phyloP scores from a whole-genome alignment of 2,113 vertebrate genomes.

The Saccopteryx leptura region DNA sequence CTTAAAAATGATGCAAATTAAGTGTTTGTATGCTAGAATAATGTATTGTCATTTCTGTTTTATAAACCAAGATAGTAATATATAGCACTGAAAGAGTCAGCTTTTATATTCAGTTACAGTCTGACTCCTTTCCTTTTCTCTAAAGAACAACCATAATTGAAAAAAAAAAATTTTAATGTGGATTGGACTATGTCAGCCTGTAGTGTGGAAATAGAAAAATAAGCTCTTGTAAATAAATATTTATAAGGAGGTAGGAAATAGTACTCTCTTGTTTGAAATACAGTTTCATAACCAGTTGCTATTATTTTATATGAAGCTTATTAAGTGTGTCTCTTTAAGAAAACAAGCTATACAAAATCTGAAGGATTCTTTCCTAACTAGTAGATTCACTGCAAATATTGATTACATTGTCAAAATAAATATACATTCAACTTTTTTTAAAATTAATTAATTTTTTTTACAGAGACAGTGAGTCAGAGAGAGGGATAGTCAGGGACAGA shows the following conservation, averaged over 20 bases:
- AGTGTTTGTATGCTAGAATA: conserved; percentile 54
- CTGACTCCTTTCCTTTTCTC: conserved; percentile 24
- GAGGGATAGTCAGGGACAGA: too few relatives aligned
- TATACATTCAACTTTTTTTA: conserved; percentile 23
- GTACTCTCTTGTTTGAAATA: conserved; percentile 44
- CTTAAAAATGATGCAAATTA: conserved; percentile 67
- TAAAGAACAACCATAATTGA: background rate
- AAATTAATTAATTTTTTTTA: too few relatives aligned
- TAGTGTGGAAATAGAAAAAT: conserved; percentile 32
- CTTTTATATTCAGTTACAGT: background rate
- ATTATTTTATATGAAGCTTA: conserved; percentile 32
- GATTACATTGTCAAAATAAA: conserved; percentile 33
- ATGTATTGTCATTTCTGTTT: conserved; percentile 42
- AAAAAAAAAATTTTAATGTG: background rate
- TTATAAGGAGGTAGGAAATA: conserved; percentile 43
- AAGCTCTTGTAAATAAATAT: conserved; percentile 44
- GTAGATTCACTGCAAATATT: conserved; percentile 2
- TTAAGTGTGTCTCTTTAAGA: background rate
- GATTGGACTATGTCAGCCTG: conserved; percentile 18
- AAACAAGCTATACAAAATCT: conserved; percentile 25
- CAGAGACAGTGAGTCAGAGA: too few relatives aligned
- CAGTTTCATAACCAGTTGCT: background rate
- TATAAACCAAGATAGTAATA: conserved; percentile 47
- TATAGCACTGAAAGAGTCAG: background rate
- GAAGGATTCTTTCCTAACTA: conserved; percentile 47